Percentiles rank a stretch among this genome's conserved stretches.
phyloP scores from a whole-genome alignment of 2,888 invertebrate species.

The Drosophila rubida region DNA sequence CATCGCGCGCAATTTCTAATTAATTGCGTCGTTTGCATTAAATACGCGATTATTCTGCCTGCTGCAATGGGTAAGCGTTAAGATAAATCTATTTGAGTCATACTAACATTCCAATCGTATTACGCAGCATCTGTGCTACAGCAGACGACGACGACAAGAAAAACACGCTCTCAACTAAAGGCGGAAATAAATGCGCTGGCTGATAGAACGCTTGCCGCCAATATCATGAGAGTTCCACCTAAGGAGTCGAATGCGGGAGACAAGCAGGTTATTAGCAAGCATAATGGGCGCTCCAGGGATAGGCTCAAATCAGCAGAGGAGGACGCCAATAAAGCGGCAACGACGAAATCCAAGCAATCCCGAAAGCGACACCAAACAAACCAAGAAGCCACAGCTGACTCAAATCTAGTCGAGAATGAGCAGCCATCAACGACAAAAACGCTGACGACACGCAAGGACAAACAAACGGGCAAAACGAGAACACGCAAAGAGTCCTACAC shows the following conservation, averaged over 20 bases:
- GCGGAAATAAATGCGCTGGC: not conserved
- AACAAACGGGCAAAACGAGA: not conserved
- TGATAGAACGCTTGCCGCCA: not conserved
- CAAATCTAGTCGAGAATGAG: no score
- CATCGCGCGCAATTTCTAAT: not conserved
- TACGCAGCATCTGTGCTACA: not conserved
- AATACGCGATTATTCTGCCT: not conserved
- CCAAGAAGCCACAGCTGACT: not conserved
- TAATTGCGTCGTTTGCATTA: not conserved
- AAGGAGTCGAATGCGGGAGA: not conserved
- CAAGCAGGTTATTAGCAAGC: no score
- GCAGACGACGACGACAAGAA: not conserved
- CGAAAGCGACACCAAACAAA: no score
- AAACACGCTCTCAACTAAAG: not conserved
- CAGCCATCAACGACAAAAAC: not conserved
- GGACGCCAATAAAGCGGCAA: no score
- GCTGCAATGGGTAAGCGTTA: not conserved
- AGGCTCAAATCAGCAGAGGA: no score
- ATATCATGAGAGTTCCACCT: not conserved
- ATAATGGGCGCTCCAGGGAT: no score
- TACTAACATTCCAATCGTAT: no score
- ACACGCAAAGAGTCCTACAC: not conserved
- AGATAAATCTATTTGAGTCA: no score
- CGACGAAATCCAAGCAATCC: no score
- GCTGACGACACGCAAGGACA: no score